Conservation (phyloP, 2,113 vertebrate genomes). For the Gnathonemus longibarbis region DNA sequence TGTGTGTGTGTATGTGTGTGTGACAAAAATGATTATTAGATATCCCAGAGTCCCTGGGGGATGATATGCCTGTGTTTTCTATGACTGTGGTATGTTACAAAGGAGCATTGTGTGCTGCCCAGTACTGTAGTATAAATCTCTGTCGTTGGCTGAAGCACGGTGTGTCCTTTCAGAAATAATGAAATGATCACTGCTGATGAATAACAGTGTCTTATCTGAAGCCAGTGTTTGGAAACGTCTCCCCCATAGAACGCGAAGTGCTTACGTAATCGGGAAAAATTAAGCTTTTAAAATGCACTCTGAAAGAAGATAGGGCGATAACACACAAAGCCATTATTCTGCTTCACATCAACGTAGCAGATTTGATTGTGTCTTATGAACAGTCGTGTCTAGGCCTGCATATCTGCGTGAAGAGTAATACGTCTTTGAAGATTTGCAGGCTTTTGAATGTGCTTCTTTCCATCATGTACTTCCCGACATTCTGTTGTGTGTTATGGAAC, state of each 20-base stretch:
- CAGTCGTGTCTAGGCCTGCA: slow-evolving; percentile 66
- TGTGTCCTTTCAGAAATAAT: slow-evolving; percentile 50
- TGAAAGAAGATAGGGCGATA: slow-evolving; percentile 26
- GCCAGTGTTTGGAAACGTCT: slow-evolving; percentile 25
- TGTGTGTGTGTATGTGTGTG: not conserved
- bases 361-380: slow-evolving; percentile 59
- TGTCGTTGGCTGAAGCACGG: slow-evolving; percentile 39
- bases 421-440: slow-evolving; percentile 67
- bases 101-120: slow-evolving; percentile 59
- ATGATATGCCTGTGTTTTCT: slow-evolving; percentile 50
- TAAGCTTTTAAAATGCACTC: slow-evolving; percentile 42
- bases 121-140: slow-evolving; percentile 61
- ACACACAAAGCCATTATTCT: slow-evolving; percentile 50
- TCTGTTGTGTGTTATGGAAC: not conserved
- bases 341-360: not conserved
- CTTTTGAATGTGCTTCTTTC: slow-evolving; percentile 44
- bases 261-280: slow-evolving; percentile 33
- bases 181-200: slow-evolving; percentile 41
- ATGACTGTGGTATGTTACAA: slow-evolving; percentile 54
- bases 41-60: not conserved
- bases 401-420: slow-evolving; percentile 67
- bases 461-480: not conserved
- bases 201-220: slow-evolving; percentile 38
- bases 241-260: slow-evolving; percentile 30
- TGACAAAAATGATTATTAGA: not conserved